These are phyloP conservation scores for Eonycteris spelaea DNA, from an alignment of 2,113 vertebrate genomes.

Conservation along the genomic window DNA sequence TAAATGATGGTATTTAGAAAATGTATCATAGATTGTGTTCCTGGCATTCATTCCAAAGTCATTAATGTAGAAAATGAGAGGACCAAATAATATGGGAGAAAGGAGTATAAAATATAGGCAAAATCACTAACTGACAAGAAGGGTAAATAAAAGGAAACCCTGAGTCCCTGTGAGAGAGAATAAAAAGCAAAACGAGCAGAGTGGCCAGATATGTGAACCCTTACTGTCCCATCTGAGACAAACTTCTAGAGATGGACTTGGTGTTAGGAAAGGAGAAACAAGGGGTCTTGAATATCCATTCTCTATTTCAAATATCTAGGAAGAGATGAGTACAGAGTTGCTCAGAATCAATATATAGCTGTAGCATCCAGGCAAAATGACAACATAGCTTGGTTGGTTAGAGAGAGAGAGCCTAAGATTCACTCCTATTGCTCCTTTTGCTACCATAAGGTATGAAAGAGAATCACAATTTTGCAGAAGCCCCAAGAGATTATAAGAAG, in stretches of 20 bases:
- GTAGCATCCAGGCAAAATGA: neutral
- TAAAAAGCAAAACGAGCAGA: neutral
- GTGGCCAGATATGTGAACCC: neutral
- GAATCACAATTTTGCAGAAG: neutral
- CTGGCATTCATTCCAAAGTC: neutral
- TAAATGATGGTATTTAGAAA: neutral
- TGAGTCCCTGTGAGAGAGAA: neutral
- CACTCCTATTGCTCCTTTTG: neutral
- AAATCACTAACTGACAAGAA: neutral
- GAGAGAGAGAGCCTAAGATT: neutral
- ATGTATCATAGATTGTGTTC: neutral
- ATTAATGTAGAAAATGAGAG: neutral
- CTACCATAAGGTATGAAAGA: neutral
- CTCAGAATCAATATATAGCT: neutral
- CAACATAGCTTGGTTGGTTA: too few relatives aligned
- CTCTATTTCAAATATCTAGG: neutral
- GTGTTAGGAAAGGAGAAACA: neutral
- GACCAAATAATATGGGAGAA: neutral
- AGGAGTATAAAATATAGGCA: neutral
- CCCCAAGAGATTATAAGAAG: neutral
- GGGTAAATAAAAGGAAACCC: neutral
- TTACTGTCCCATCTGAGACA: neutral
- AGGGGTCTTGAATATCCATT: neutral
- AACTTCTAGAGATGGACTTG: neutral
- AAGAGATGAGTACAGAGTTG: neutral